phyloP scores from a whole-genome alignment of 23 tunicate species.

The Clavelina lepadiformis region DNA sequence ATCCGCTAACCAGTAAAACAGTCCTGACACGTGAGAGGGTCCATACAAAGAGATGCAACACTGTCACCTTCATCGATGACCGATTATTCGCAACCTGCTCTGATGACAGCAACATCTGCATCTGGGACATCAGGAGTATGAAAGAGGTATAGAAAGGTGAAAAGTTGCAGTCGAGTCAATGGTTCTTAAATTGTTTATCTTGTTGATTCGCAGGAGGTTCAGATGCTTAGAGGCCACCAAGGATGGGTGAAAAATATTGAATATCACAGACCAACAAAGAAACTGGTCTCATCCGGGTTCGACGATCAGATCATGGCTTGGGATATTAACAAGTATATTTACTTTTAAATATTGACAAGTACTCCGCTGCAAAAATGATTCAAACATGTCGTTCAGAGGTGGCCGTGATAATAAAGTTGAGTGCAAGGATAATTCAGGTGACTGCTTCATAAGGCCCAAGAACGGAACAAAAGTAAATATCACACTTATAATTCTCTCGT shows the following conservation, averaged over 20 bases:
- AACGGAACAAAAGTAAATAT: too few relatives aligned
- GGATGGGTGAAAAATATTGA: conserved; percentile 91
- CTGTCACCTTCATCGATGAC: conserved; percentile 65
- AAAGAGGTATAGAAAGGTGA: too few relatives aligned
- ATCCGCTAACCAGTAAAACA: conserved; percentile 51
- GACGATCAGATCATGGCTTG: conserved; percentile 54
- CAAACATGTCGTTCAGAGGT: too few relatives aligned
- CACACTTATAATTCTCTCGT: too few relatives aligned
- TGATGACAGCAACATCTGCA: conserved; percentile 63
- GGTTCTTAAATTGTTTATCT: background rate
- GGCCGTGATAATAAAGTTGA: too few relatives aligned
- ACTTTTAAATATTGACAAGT: background rate
- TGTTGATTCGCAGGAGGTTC: conserved; percentile 28
- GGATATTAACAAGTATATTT: conserved; percentile 60
- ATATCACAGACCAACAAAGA: conserved; percentile 46
- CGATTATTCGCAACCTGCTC: conserved; percentile 73
- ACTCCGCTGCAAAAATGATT: background rate
- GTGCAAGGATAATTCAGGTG: too few relatives aligned
- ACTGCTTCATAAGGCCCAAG: too few relatives aligned
- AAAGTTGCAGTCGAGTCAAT: background rate
- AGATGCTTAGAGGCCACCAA: conserved; percentile 45
- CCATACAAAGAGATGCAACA: conserved; percentile 58
- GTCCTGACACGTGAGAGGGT: conserved; percentile 27
- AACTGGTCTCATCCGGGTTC: conserved; percentile 68
- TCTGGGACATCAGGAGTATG: conserved; percentile 72